Base-by-base conservation (phyloP, 1,140 invertebrate genomes). In the Melipona quadrifasciata region DNA sequence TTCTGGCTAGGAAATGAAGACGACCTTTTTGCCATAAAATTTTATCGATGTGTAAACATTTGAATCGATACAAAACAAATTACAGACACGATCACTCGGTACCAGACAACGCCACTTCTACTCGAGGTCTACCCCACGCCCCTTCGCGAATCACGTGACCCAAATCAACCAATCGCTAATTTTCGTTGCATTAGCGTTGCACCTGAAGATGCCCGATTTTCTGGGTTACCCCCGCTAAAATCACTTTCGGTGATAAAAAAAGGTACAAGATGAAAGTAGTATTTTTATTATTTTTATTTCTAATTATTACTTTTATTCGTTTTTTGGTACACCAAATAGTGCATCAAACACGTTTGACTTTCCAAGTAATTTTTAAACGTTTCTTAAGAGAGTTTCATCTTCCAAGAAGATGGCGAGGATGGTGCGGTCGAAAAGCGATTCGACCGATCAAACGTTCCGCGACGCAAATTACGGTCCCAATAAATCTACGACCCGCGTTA, bases 401-500 rank as follows among this genome's bases (percentile, higher is more conserved):
- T 57, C n/a, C 14, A 24, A 2, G 21, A 11, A n/a, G 21, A 57
- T 27, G 16, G 8, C 39, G 6, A 58, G 65, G 21, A 55, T 58
- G 39, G 34, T 47, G 8, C 27, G 21, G 17, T 11, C 53, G 34
- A 21, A 34, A 64, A 34, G 16, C 21, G 21, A 55, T 75, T 74
- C 55, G 27, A 19, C 72, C 65, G 27, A 17, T 68, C 27, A 53
- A 68, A 68, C 64, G 64, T 68, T 55, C 51, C 77, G 77, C n/a
- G 47, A 68, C 61, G 64, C 31, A 67, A 67, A 70, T 67, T 67
- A 39, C 65, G 10, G 31, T 14, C 34, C 34, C 61, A 21, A 67
- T 78, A 78, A 65, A 78, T 78, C 61, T 78, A 39, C 61, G 47
- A 78, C n/a, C 21, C 74, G 21, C 55, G 55, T 76, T 76, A 76